A percentile compares a stretch with the other conserved stretches of the same genome.
These are phyloP conservation scores for Gymnodraco acuticeps DNA, from an alignment of 2,797 vertebrate genomes.

Conservation along the genomic window DNA sequence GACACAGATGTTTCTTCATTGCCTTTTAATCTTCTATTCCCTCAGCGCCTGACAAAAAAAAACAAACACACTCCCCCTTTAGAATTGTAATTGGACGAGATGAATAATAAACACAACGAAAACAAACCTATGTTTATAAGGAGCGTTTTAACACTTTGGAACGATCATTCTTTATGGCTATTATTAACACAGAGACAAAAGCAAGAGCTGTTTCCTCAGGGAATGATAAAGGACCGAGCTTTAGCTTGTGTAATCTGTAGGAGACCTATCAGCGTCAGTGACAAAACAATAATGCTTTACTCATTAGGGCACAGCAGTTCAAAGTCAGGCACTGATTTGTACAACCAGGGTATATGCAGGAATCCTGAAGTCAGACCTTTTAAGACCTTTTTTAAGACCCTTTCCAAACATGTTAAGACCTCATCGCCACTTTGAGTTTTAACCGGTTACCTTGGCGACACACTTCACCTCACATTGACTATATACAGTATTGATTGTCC, in stretches of 20 bases:
- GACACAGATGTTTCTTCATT: constrained; percentile 84
- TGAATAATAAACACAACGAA: constrained; percentile 84
- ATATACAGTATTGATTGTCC: too few relatives aligned
- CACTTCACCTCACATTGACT: too few relatives aligned
- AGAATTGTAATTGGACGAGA: constrained; percentile 83
- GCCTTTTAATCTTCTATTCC: constrained; percentile 84
- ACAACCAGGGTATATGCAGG: too few relatives aligned
- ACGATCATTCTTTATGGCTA: constrained; percentile 76
- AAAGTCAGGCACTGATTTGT: constrained; percentile 33
- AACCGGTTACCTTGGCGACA: too few relatives aligned
- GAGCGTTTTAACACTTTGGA: constrained; percentile 78
- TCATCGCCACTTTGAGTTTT: too few relatives aligned
- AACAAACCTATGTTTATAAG: constrained; percentile 77
- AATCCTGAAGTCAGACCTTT: too few relatives aligned
- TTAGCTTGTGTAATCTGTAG: constrained; percentile 73
- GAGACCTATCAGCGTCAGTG: constrained; percentile 60
- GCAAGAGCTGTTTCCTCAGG: constrained; percentile 59
- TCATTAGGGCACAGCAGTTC: constrained; percentile 60
- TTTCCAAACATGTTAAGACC: too few relatives aligned
- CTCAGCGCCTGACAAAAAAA: constrained; percentile 69
- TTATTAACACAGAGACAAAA: constrained; percentile 75
- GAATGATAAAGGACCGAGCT: constrained; percentile 66
- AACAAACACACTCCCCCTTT: constrained; percentile 69
- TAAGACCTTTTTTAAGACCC: too few relatives aligned
- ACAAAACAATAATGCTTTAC: constrained; percentile 46